Evolutionary conservation across 2,797 vertebrate species (phyloP), one percentile per base, ranked within the genome.

Genomic region (Falco biarmicus): DNA sequence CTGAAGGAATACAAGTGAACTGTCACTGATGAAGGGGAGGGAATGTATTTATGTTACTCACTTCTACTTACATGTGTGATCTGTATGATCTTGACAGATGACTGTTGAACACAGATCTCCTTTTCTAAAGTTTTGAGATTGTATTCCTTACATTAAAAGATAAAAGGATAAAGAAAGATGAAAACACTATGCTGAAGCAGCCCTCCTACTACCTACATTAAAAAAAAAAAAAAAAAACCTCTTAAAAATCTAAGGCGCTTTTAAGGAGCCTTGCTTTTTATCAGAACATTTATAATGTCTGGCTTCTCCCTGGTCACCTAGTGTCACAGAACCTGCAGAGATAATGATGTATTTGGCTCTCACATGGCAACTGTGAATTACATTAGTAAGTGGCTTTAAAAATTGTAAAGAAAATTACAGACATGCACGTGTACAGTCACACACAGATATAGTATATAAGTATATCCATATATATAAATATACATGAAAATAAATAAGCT

Each of bases 371-470:
- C 9, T n/a, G 26, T 28, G 10, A 76, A 56, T 45, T 10, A 18
- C 51, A 41, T 71, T 45, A 50, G 9, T 18, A 41, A 45, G 18
- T 14, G 34, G 3, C 4, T 68, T 75, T 57, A 84, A 78, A 88
- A 78, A 15, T 29, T 68, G 31, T 74, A 29, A 86, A 76, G n/a
- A 79, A 90, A 68, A n/a, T 43, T 80, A 20, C 13, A 70, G n/a
- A 53, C 14, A 29, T 20, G 2, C 1, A 9, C 5, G 0, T 14
- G 31, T 47, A n/a, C 18, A 63, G n/a, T 26, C 9, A 57, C 22
- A 39, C 6, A 43, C 0, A 17, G 5, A 28, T 3, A 17, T 0
- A 0, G 2, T 29, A 13, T 64, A 22, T 54, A 64, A 45, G 4
- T 22, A 60, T 19, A 39, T 26, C 6, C 6, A 47, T 29, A 50